Evolutionary conservation across 2,888 invertebrate species (phyloP).

Genomic region (Geotrupes spiniger): DNA sequence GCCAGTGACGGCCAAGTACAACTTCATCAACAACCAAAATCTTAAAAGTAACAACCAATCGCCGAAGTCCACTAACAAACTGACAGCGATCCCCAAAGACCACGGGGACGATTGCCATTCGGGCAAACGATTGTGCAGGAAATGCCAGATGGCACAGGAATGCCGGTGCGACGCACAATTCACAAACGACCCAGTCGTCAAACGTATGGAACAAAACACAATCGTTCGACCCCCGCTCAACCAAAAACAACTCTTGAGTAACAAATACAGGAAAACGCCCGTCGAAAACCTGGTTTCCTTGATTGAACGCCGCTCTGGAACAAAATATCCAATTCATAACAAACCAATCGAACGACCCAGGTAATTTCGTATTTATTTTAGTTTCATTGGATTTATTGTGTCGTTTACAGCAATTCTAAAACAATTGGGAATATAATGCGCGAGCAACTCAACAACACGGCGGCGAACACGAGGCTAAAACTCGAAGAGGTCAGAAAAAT

Average conservation of each 20-base stretch:
- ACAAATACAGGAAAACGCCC: constrained; percentile 8
- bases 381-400: too few relatives aligned
- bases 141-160: constrained; percentile 12
- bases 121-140: constrained; percentile 10
- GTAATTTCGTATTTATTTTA: too few relatives aligned
- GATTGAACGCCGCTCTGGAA: too few relatives aligned
- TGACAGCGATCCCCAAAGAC: constrained; percentile 9
- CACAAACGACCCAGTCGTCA: background rate
- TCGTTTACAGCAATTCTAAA: background rate
- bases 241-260: constrained; percentile 7
- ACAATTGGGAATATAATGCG: too few relatives aligned
- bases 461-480: constrained; percentile 16
- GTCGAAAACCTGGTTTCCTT: constrained; percentile 8
- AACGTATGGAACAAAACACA: background rate
- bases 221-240: background rate
- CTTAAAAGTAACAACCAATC: background rate
- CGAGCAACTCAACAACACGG: constrained; percentile 10
- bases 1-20: constrained; percentile 17
- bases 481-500: constrained; percentile 16
- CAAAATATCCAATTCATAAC: too few relatives aligned
- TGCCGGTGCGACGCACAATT: background rate
- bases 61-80: background rate
- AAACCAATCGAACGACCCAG: too few relatives aligned
- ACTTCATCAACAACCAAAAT: background rate
- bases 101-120: constrained; percentile 16